These are phyloP conservation scores for Drosophila equinoxialis DNA, from an alignment of 1,140 invertebrate species.

Conservation along the genomic window DNA sequence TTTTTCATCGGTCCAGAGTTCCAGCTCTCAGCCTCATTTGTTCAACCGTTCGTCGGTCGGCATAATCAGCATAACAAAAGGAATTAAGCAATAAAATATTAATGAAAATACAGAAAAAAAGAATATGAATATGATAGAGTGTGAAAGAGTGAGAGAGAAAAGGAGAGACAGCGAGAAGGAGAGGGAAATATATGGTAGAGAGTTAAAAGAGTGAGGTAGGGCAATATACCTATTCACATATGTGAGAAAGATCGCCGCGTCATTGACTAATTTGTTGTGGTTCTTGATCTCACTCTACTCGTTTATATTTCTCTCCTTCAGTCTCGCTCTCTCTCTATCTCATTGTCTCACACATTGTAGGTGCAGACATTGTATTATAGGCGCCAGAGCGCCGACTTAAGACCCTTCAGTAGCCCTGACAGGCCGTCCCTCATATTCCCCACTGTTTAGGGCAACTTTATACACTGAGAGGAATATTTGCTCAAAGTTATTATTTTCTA, in stretches of 20 bases:
- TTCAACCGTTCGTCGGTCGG: conserved; percentile 57
- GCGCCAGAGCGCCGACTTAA: conserved; percentile 5
- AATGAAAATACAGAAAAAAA: conserved; percentile 71
- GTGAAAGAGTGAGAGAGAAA: conserved; percentile 3
- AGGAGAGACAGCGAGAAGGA: not conserved
- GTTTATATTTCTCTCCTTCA: conserved; percentile 6
- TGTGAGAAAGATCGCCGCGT: conserved; percentile 66
- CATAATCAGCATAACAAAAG: conserved; percentile 83
- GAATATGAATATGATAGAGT: conserved; percentile 3
- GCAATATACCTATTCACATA: not conserved
- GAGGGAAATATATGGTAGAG: too few relatives aligned
- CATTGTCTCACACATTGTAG: conserved; percentile 4
- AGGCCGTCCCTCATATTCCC: conserved; percentile 14
- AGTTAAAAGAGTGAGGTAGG: not conserved
- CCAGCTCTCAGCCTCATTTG: conserved; percentile 53
- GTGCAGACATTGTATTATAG: conserved; percentile 12
- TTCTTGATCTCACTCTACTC: conserved; percentile 41
- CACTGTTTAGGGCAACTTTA: not conserved
- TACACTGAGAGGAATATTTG: conserved; percentile 28
- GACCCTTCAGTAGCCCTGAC: conserved; percentile 63
- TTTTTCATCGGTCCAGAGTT: conserved; percentile 20
- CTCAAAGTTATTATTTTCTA: too few relatives aligned
- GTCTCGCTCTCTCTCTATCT: conserved; percentile 11
- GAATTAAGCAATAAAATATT: conserved; percentile 83
- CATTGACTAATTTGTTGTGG: conserved; percentile 82